Evolutionary conservation across 1,140 invertebrate species (phyloP), one percentile per base, ranked within the genome.

Genomic region (honey bee (Apis mellifera)): DNA sequence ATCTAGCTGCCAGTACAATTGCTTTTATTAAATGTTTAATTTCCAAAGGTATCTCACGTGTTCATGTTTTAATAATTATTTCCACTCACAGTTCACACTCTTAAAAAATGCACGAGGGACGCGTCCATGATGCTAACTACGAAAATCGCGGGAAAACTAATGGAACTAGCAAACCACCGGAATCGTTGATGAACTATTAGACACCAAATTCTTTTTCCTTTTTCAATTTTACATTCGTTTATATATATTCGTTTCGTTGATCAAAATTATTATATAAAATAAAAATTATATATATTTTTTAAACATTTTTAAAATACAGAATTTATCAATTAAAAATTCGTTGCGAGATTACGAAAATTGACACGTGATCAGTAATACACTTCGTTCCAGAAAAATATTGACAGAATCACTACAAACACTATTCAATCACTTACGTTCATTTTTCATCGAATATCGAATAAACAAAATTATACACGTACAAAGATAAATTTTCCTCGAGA

Each of bases 121-220:
- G 19, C 12, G 32, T 23, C 7, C 17, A 19, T 13, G 32, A 19
- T 15, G 0, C 0, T 23, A n/a, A 0, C 19, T 23, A 9, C 12
- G 73, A 26, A 80, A 77, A 60, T 59, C 74, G 80, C 80, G 73
- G 64, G 80, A 69, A 81, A 70, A 32, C 42, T 42, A 23, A 26
- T 5, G n/a, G 2, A 59, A 54, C 54, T 13, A 17, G 23, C 42
- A 19, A 55, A 19, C 17, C 32, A 55, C 19, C 2, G 3, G 13
- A 8, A 9, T 17, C 2, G 23, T 26, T 9, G 15, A 19, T 19
- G 32, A 75, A 75, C 48, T 23, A 5, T 12, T 17, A 32, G 4
- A 17, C 48, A 64, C 60, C 5, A 3, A 26, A 9, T 52, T 21
- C 9, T 62, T 13, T 23, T 15, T 42, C 13, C 32, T 64, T 42